Evolutionary conservation across 2,113 vertebrate species (phyloP).

Genomic region (Syngnathoides biaculeatus): DNA sequence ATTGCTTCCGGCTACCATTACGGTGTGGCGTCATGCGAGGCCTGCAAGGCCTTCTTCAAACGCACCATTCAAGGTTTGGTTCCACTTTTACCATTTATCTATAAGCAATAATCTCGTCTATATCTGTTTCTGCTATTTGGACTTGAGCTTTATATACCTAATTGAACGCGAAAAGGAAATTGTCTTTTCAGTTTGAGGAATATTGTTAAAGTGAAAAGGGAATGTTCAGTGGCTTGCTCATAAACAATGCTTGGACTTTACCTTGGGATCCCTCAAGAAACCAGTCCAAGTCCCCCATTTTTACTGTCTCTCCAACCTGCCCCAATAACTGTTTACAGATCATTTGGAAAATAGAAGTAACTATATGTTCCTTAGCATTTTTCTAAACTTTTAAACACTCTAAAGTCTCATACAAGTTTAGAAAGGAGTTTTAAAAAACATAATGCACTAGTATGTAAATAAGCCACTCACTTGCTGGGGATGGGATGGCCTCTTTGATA

Average conservation of each 20-base stretch:
- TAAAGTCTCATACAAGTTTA: too few relatives aligned
- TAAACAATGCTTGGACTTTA: neutral
- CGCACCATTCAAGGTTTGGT: slow-evolving; percentile 98
- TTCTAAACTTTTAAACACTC: too few relatives aligned
- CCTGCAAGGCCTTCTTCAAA: slow-evolving; percentile 99
- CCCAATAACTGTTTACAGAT: neutral
- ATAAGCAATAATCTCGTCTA: neutral
- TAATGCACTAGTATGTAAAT: too few relatives aligned
- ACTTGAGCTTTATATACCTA: neutral
- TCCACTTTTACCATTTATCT: slow-evolving; percentile 34
- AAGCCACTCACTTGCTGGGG: too few relatives aligned
- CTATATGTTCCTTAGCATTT: too few relatives aligned
- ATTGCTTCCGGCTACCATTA: slow-evolving; percentile 99
- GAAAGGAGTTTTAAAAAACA: too few relatives aligned
- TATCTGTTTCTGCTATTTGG: slow-evolving; percentile 3
- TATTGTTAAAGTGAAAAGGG: neutral
- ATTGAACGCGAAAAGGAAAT: neutral
- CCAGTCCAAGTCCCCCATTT: neutral
- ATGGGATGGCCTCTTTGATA: neutral
- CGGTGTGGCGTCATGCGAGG: slow-evolving; percentile 96
- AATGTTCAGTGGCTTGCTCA: neutral
- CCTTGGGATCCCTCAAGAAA: neutral
- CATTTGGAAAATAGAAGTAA: too few relatives aligned
- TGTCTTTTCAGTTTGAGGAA: neutral
- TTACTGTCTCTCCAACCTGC: neutral